Base-by-base conservation (phyloP, 2,797 vertebrate species). In the Channa striata region DNA sequence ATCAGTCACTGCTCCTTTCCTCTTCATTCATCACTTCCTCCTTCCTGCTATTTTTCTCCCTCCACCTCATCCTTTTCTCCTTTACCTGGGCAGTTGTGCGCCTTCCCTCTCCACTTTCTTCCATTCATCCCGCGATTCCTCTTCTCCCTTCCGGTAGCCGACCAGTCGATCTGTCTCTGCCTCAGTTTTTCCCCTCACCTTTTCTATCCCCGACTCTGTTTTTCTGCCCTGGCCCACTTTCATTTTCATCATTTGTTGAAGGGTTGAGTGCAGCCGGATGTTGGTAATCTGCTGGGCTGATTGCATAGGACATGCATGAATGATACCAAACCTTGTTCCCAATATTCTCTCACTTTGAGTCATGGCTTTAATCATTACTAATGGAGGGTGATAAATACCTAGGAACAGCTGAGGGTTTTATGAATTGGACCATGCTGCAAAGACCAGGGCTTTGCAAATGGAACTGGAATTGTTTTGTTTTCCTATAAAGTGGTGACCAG, bases 11-110 rank as follows among this genome's bases (percentile, higher is more conserved):
- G 85, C 78, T 82, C 73, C 77, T 90, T 91, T 90, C 49, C 62
- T 67, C 68, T 91, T 92, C 91, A 93, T 94, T 93, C 89, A 91
- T 94, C 91, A 92, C 84, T 21, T 46, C 74, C 80, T 80, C 69
- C 76, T 72, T 75, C 67, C 61, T 68, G 66, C 63, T 67, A 46
- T 73, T 85, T 86, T 76, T 57, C 50, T 77, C 37, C 42, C 44
- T 67, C 42, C 72, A 77, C 74, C 50, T 81, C 76, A 79, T 81
- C 43, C 80, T 81, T 84, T 77, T 72, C 68, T 74, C 76, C 66
- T 76, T 69, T 62, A 73, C 69, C 44, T 59, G 48, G 50, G 61
- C 59, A 64, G 53, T 64, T 16, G 58, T 54, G 58, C 65, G 52
- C 63, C 63, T 48, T 69, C 66, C 49, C 67, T 65, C 52, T 59